These are phyloP conservation scores for Phrynocephalus versicolor DNA, from an alignment of 2,113 vertebrate genomes.

Conservation along the genomic window DNA sequence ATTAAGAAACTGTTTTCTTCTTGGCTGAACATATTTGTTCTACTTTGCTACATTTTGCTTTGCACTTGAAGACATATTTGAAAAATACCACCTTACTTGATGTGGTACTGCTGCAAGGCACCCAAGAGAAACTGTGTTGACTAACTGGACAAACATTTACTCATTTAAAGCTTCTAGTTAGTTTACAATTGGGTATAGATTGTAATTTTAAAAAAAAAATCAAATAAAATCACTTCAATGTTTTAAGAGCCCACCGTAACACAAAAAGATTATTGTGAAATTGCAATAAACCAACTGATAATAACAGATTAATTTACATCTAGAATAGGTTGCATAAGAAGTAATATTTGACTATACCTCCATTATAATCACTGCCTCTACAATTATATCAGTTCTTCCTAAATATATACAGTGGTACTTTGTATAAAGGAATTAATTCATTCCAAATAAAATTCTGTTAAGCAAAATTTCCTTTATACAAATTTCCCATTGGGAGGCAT, in stretches of 20 bases:
- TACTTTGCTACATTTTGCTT: background rate
- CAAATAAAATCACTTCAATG: too few relatives aligned
- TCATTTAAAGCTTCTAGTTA: conserved; percentile 1
- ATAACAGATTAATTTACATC: background rate
- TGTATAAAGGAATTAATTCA: too few relatives aligned
- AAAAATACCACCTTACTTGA: background rate
- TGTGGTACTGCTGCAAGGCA: background rate
- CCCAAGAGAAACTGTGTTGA: background rate
- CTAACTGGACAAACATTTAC: conserved; percentile 11
- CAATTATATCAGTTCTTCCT: background rate
- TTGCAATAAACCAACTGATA: too few relatives aligned
- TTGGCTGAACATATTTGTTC: background rate
- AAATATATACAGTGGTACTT: too few relatives aligned
- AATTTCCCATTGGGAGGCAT: too few relatives aligned
- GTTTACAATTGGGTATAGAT: background rate
- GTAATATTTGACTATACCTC: background rate
- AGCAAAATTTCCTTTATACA: too few relatives aligned
- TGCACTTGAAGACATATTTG: background rate
- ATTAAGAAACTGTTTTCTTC: background rate
- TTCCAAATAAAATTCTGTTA: too few relatives aligned
- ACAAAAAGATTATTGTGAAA: too few relatives aligned
- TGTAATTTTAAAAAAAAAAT: background rate
- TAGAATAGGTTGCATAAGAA: background rate
- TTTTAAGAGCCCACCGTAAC: too few relatives aligned
- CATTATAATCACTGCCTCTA: background rate